These are phyloP conservation scores for Sericinus montela DNA, from an alignment of 2,888 invertebrate genomes.

Conservation along the genomic window DNA sequence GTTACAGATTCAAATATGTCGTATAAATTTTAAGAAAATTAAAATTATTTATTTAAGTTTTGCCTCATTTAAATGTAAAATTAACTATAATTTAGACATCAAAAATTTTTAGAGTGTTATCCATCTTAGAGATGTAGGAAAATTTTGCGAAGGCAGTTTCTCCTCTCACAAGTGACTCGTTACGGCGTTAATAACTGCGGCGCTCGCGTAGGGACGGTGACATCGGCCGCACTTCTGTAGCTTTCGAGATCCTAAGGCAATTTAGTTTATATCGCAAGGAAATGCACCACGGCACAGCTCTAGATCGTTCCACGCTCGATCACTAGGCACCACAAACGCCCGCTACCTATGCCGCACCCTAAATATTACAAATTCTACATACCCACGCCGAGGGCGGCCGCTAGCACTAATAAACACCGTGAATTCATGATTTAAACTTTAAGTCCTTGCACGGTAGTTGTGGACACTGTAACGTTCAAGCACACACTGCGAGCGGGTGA, in stretches of 20 bases:
- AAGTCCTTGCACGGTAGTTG: slow-evolving; percentile 71
- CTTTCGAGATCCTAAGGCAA: slow-evolving; percentile 39
- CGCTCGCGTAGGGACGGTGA: slow-evolving; percentile 43
- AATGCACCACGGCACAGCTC: slow-evolving; percentile 13
- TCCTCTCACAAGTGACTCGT: slow-evolving; percentile 41
- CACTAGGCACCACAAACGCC: slow-evolving; percentile 34
- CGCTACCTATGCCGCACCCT: slow-evolving; percentile 46
- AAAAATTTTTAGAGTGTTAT: too few relatives aligned
- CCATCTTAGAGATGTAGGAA: slow-evolving; percentile 2
- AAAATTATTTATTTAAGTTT: too few relatives aligned
- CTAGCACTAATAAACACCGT: slow-evolving; percentile 79
- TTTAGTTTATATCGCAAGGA: slow-evolving; percentile 5
- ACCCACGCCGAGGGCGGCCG: slow-evolving; percentile 84
- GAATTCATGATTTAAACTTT: slow-evolving; percentile 72
- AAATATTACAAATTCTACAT: slow-evolving; percentile 78
- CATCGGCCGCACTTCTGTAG: slow-evolving; percentile 45
- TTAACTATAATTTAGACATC: too few relatives aligned
- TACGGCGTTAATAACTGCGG: slow-evolving; percentile 39
- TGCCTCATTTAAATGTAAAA: too few relatives aligned
- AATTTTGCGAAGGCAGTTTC: slow-evolving; percentile 37
- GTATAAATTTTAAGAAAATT: too few relatives aligned
- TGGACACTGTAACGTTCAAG: slow-evolving; percentile 74
- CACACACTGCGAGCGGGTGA: slow-evolving; percentile 79
- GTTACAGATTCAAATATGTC: too few relatives aligned
- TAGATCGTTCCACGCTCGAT: slow-evolving; percentile 27